phyloP scores from a whole-genome alignment of 1,140 invertebrate genomes.

The Papilio dardanus region DNA sequence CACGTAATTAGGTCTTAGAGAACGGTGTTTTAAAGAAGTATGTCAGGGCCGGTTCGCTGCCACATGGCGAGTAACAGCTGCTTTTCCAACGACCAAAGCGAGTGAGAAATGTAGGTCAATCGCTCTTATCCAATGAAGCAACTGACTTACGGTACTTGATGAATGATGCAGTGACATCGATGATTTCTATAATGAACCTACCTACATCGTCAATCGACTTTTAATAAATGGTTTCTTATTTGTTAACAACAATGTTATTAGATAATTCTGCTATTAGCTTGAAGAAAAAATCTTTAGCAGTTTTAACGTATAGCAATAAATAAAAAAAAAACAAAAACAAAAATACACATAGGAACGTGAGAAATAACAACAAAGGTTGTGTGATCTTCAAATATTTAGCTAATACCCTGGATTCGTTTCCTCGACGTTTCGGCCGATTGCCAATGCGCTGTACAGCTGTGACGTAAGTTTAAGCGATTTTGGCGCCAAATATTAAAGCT shows the following conservation, averaged over 20 bases:
- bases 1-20: conserved; percentile 64
- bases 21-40: conserved; percentile 62
- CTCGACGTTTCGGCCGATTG: conserved; percentile 8
- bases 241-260: conserved; percentile 48
- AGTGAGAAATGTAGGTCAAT: conserved; percentile 55
- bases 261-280: conserved; percentile 5
- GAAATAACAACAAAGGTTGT: neutral
- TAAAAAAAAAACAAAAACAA: neutral
- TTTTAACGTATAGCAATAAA: neutral
- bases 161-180: conserved; percentile 38
- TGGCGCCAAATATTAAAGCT: neutral
- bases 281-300: neutral
- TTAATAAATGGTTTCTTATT: neutral
- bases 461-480: conserved; percentile 8
- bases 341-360: neutral
- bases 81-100: conserved; percentile 50
- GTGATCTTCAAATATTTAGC: neutral
- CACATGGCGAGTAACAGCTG: conserved; percentile 36
- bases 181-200: conserved; percentile 23
- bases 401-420: conserved; percentile 2
- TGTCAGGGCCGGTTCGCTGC: conserved; percentile 62
- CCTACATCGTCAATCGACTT: conserved; percentile 25
- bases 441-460: conserved; percentile 15
- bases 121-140: conserved; percentile 51
- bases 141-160: conserved; percentile 45